phyloP scores from a whole-genome alignment of 2,797 vertebrate genomes.

The Sebastolobus altivelis region DNA sequence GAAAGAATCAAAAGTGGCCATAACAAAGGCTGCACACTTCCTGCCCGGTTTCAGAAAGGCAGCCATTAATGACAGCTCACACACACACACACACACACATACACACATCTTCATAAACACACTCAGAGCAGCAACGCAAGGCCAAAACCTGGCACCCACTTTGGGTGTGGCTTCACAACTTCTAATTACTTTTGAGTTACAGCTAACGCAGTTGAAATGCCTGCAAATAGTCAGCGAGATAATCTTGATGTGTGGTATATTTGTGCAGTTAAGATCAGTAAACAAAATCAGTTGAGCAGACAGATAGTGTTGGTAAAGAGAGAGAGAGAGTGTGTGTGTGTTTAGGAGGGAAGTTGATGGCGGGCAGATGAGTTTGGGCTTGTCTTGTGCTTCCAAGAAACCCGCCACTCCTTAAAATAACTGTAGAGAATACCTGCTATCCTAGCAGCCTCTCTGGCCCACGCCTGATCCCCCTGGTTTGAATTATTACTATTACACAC shows the following conservation, averaged over 20 bases:
- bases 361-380: slow-evolving; percentile 77
- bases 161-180: slow-evolving; percentile 68
- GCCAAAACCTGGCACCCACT: slow-evolving; percentile 52
- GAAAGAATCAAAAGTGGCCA: slow-evolving; percentile 12
- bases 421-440: slow-evolving; percentile 63
- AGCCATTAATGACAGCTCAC: slow-evolving; percentile 26
- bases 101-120: slow-evolving; percentile 26
- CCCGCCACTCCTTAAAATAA: slow-evolving; percentile 84
- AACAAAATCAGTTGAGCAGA: not conserved
- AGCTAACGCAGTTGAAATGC: not conserved
- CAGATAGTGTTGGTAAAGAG: not conserved
- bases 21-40: slow-evolving; percentile 42
- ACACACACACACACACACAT: not conserved
- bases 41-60: slow-evolving; percentile 2
- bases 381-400: slow-evolving; percentile 60
- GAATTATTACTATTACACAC: slow-evolving; percentile 6
- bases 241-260: not conserved
- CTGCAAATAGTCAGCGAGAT: slow-evolving; percentile 20
- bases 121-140: slow-evolving; percentile 11
- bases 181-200: slow-evolving; percentile 55
- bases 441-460: slow-evolving; percentile 9
- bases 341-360: slow-evolving; percentile 25
- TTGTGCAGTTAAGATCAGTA: not conserved
- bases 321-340: not conserved
- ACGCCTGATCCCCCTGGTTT: slow-evolving; percentile 10